A percentile compares a stretch with the other conserved stretches of the same genome.
These are phyloP conservation scores for Merodon equestris DNA, from an alignment of 2,888 invertebrate species.

Conservation along the genomic window DNA sequence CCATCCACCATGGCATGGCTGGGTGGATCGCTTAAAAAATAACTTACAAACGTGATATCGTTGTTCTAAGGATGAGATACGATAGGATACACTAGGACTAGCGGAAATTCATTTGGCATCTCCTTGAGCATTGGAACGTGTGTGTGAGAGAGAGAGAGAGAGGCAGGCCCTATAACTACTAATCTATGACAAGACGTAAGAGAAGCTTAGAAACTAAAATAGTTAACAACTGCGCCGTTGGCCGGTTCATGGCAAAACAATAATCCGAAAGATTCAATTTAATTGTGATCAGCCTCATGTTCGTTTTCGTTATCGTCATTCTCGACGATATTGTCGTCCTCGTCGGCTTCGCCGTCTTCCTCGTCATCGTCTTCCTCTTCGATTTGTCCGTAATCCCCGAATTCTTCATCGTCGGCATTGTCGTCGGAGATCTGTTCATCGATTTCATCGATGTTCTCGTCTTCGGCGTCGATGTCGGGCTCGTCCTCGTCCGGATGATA, in stretches of 20 bases:
- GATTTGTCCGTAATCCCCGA: conserved; percentile 24
- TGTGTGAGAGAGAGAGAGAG: neutral
- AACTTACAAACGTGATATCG: conserved; percentile 47
- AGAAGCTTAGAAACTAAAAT: conserved; percentile 32
- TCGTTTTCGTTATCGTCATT: conserved; percentile 40
- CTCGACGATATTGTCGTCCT: conserved; percentile 51
- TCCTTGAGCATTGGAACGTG: conserved; percentile 43
- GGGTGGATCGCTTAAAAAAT: too few species aligned
- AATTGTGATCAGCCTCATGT: conserved; percentile 43
- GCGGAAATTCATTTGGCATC: conserved; percentile 54
- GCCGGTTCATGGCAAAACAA: too few species aligned
- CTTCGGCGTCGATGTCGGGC: conserved; percentile 34
- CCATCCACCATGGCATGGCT: too few species aligned
- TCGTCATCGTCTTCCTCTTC: conserved; percentile 60
- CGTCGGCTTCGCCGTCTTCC: conserved; percentile 58
- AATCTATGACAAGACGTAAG: conserved; percentile 27
- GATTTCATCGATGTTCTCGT: conserved; percentile 44
- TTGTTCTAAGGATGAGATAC: conserved; percentile 35
- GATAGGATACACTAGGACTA: conserved; percentile 38
- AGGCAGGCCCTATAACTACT: neutral
- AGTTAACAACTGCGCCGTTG: conserved; percentile 16
- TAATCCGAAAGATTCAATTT: conserved; percentile 2
- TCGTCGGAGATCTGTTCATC: conserved; percentile 39
- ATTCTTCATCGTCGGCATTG: conserved; percentile 42
- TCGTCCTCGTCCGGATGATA: conserved; percentile 54